Evolutionary conservation across 2,113 vertebrate genomes (phyloP), one percentile per base, ranked within the genome.

Genomic region (Percopsis transmontana): DNA sequence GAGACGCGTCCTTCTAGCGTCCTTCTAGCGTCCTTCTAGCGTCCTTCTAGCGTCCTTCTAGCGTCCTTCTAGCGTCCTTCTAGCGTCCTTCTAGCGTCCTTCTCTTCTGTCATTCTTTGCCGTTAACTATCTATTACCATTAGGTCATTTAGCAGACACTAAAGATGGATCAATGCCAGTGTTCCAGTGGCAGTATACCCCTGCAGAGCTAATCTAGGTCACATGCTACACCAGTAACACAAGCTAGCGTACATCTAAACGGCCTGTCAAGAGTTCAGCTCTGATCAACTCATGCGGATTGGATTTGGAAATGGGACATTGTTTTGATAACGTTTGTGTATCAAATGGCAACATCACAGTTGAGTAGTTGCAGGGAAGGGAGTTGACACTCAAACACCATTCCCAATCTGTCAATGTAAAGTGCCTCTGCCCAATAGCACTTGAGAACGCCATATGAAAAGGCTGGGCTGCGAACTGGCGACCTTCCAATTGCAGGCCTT

Each of bases 171-270:
- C 74, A 68, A 62, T 79, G 77, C 84, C 81, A 85, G 79, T 79
- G 70, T 75, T 68, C 76, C 80, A 65, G 80, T 72, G 80, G 83
- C 80, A 73, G 69, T 76, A 74, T 79, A 71, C 73, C 81, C 66
- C 84, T 87, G 84, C 86, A 87, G 73, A 76, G 76, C 58, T 77
- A 83, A 87, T 84, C 74, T 88, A 87, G 85, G 86, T 87, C 84
- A 87, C 74, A 83, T 66, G 73, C 77, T 61, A 76, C 72, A 82
- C 70, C 44, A 66, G 81, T 59, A 72, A 65, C 21, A 51, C 56
- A 63, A 61, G 76, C 70, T 24, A 24, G 55, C 72, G 65, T 64
- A 72, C 50, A 68, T 69, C 60, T 79, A 59, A 7, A 42, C 59
- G 27, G 15, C 16, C 7, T 58, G 50, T 73, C 53, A 60, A 42